These are phyloP conservation scores for Acropternis orthonyx DNA, from an alignment of 2,797 vertebrate species.

Conservation along the genomic window DNA sequence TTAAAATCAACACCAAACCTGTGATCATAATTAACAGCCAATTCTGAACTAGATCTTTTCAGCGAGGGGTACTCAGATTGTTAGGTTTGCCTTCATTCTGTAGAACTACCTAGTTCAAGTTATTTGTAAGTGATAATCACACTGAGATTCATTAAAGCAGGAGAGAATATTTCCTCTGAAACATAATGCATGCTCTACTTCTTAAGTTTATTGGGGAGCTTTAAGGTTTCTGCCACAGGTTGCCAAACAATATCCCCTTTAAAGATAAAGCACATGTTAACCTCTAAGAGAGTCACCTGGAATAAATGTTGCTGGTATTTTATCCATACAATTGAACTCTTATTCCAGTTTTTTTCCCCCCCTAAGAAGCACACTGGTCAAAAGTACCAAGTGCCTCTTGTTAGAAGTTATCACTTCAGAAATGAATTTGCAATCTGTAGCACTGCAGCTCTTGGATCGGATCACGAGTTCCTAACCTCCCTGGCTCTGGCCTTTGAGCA, in stretches of 20 bases:
- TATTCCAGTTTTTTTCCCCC: background rate
- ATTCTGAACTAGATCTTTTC: background rate
- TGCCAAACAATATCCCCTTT: conserved; percentile 21
- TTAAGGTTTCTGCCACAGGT: background rate
- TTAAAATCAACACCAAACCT: conserved; percentile 4
- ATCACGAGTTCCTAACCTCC: conserved; percentile 72
- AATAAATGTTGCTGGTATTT: conserved; percentile 37
- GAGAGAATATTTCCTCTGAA: background rate
- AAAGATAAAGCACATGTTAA: conserved; percentile 8
- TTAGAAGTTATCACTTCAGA: conserved; percentile 70
- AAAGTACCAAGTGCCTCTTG: conserved; percentile 49
- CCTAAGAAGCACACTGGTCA: background rate
- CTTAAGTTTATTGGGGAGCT: background rate
- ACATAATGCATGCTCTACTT: background rate
- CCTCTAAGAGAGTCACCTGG: background rate
- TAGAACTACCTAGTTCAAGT: background rate
- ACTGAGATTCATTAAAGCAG: background rate
- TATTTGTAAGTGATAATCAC: background rate
- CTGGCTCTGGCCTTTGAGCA: conserved; percentile 68
- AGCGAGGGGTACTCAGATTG: background rate
- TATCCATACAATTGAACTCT: background rate
- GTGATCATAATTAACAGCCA: background rate
- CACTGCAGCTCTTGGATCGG: conserved; percentile 75
- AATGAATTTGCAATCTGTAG: conserved; percentile 75
- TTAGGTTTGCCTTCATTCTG: background rate